Base-by-base conservation (phyloP, 2,797 vertebrate genomes). In the Epinephelus awoara region DNA sequence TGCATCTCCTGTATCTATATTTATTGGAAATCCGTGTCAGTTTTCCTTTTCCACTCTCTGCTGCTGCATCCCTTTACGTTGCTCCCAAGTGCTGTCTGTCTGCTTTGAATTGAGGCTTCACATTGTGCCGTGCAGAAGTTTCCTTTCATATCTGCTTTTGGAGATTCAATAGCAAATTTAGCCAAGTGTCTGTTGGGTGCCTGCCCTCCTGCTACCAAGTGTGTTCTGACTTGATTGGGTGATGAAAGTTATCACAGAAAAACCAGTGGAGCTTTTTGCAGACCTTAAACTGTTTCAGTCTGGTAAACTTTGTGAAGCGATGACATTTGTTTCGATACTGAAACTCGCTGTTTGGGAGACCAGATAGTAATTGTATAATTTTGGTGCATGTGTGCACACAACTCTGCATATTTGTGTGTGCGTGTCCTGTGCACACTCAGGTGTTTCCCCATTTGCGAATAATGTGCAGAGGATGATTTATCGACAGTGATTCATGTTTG, bases 21-120 rank as follows among this genome's bases (percentile, higher is more conserved):
- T 86, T 85, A 83, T 86, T 88, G 65, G 85, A 42, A 77, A 87
- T 80, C 58, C 29, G 17, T 58, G 69, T 84, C 64, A 7, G n/a
- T n/a, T 29, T 51, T 75, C 46, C 54, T 65, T 63, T 69, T 62
- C 27, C 57, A 46, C 58, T 7, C 42, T 56, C 25, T 67, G 66
- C 86, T 34, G 51, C 72, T 79, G 73, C 72, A 38, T 79, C 54
- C 62, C 72, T 75, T 77, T 59, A 66, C 17, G 2, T 49, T 27
- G 10, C 58, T 71, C 57, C 23, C 40, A 57, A 59, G 25, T 67
- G 72, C 47, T 54, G 34, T 61, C 50, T 61, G 49, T 46, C 52
- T 49, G 52, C 61, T 78, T 77, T 72, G 59, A 69, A 34, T 70
- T 18, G 61, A 55, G 38, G n/a, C 63, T 27, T 54, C 25, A 46